Base-by-base conservation (phyloP, 2,113 vertebrate species). In the Chroicocephalus ridibundus region DNA sequence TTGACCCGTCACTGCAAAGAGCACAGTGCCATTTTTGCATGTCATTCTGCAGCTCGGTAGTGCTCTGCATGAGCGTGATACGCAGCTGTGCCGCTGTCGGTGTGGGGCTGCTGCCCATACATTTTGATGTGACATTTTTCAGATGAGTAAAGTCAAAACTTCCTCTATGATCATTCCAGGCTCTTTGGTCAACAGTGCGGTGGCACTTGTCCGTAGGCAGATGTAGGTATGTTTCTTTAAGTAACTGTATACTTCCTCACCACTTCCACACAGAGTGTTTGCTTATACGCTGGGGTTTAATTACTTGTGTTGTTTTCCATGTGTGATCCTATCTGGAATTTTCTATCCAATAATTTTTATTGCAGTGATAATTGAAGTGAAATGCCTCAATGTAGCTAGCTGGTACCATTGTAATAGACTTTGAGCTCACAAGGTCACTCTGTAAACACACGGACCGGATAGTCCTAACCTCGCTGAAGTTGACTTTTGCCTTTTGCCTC, bases 151-250 rank as follows among this genome's bases (percentile, higher is more conserved):
- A 40, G 15, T 55, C 61, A 44, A 62, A 77, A 58, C 22, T 68
- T 77, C 25, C n/a, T 26, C 29, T 38, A 1, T 0, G 1, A 10
- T 34, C 2, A 0, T 38, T 82, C 51, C 47, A 2, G 15, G 26
- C 58, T 70, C 60, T 86, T 74, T 55, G 49, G 46, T 62, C 4
- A 21, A 3, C 60, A 19, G 13, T 55, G 34, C 36, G 46, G 34
- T 57, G 51, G 62, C n/a, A 54, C 11, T 38, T 82, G 2, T 42
- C 52, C 57, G 11, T 51, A 79, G 54, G 49, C 57, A 74, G 36
- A 20, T 65, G 20, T 52, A 51, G 64, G 6, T 54, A 3, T 38
- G 18, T 77, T 74, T 88, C 27, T 80, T 72, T 29, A 82, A 46
- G 15, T 68, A 57, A 9, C 40, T 57, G 1, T 32, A 3, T 44